Evolutionary conservation across 2,113 vertebrate species (phyloP).

Genomic region (Haliaeetus leucogaster): DNA sequence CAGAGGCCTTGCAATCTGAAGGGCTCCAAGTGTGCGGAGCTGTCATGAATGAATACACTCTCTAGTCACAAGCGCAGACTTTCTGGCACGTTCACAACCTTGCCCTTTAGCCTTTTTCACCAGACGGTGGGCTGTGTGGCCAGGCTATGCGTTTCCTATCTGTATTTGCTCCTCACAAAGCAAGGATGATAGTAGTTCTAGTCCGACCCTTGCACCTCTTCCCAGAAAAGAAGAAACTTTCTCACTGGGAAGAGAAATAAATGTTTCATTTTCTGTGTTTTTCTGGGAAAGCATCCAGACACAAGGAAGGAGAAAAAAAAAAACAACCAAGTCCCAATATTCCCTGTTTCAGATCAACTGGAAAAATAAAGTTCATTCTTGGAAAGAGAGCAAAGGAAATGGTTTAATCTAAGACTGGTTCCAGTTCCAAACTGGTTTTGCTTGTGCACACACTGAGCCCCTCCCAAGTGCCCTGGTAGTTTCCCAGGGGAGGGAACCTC

Average conservation of each 20-base stretch:
- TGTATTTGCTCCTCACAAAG: not conserved
- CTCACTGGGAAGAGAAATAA: slow-evolving; percentile 40
- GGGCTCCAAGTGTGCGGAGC: not conserved
- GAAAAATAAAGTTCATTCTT: slow-evolving; percentile 48
- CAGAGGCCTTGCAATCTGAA: not conserved
- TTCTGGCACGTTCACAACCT: not conserved
- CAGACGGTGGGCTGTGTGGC: not conserved
- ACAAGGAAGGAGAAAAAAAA: not conserved
- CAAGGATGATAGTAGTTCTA: not conserved
- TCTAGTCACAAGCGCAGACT: not conserved
- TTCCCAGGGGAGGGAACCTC: slow-evolving; percentile 11
- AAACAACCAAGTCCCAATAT: not conserved
- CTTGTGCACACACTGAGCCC: not conserved
- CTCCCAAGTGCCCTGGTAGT: not conserved
- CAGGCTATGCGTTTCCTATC: not conserved
- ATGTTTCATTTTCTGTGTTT: slow-evolving; percentile 15
- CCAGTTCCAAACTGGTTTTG: slow-evolving; percentile 49
- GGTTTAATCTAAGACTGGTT: slow-evolving; percentile 16
- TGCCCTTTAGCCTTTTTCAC: not conserved
- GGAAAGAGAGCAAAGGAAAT: slow-evolving; percentile 52
- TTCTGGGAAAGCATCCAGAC: slow-evolving; percentile 25
- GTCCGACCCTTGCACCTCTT: not conserved
- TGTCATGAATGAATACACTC: not conserved
- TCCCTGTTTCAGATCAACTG: slow-evolving; percentile 26
- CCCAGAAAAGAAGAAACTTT: slow-evolving; percentile 50